These are phyloP conservation scores for Drosophila falleni DNA, from an alignment of 2,888 invertebrate genomes.

Conservation along the genomic window DNA sequence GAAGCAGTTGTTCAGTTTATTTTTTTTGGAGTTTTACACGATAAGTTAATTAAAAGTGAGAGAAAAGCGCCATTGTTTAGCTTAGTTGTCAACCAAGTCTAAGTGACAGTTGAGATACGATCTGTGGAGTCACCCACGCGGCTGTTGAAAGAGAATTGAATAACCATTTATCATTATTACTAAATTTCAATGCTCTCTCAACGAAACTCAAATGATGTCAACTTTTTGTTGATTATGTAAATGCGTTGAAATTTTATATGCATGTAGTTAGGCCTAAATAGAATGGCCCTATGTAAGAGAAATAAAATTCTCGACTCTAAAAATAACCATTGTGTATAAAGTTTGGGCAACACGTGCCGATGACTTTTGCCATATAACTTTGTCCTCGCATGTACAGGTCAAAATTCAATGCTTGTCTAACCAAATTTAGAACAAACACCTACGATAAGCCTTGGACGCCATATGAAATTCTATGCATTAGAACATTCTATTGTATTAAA, in stretches of 20 bases:
- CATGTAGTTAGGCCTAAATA: slow-evolving; percentile 5
- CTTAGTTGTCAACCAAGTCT: slow-evolving; percentile 21
- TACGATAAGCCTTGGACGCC: not conserved
- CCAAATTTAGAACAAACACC: slow-evolving; percentile 10
- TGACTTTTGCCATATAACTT: not conserved
- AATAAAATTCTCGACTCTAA: not conserved
- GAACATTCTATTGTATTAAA: not conserved
- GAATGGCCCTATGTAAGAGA: slow-evolving; percentile 2
- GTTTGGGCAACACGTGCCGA: not conserved
- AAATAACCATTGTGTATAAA: not conserved
- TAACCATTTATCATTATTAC: slow-evolving; percentile 2
- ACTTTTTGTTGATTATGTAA: slow-evolving; percentile 29
- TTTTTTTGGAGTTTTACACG: slow-evolving; percentile 8
- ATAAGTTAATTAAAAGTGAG: slow-evolving; percentile 23
- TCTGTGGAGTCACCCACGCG: slow-evolving; percentile 23
- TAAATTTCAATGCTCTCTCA: slow-evolving; percentile 17
- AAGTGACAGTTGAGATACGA: slow-evolving; percentile 14
- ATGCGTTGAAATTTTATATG: not conserved
- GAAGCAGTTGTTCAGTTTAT: slow-evolving; percentile 35
- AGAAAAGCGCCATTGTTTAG: slow-evolving; percentile 13
- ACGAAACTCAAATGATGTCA: slow-evolving; percentile 26
- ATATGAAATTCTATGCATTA: not conserved
- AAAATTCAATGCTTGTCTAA: not conserved
- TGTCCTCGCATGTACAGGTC: not conserved
- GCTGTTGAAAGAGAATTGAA: slow-evolving; percentile 22